These are phyloP conservation scores for Phalacrocorax pelagicus DNA, from an alignment of 2,113 vertebrate species.

Conservation along the genomic window DNA sequence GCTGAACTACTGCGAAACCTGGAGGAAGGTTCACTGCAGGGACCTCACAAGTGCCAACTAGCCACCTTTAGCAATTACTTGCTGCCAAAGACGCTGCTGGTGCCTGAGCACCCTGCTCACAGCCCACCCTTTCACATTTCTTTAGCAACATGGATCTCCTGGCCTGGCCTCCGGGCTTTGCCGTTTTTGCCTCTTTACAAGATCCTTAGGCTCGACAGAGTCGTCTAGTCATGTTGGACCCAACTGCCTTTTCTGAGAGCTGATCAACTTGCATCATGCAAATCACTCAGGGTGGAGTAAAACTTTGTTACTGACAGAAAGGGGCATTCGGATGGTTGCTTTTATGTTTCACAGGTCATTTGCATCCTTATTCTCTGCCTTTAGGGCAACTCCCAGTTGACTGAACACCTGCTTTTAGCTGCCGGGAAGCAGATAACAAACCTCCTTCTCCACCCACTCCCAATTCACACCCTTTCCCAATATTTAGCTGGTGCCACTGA, in stretches of 20 bases:
- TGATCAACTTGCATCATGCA: constrained; percentile 19
- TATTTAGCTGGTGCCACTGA: neutral
- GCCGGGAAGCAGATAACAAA: constrained; percentile 1
- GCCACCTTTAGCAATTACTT: neutral
- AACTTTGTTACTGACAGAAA: constrained; percentile 5
- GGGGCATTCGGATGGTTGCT: constrained; percentile 21
- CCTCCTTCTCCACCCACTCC: neutral
- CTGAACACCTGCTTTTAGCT: constrained; percentile 49
- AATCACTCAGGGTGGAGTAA: constrained; percentile 28
- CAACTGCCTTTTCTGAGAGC: neutral
- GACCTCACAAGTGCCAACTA: neutral
- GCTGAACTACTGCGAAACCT: neutral
- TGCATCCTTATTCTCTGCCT: constrained; percentile 61
- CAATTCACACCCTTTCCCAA: neutral
- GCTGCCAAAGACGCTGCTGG: neutral
- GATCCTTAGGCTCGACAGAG: neutral
- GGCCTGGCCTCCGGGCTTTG: neutral
- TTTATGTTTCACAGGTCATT: constrained; percentile 45
- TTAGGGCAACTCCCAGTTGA: constrained; percentile 26
- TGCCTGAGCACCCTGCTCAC: neutral
- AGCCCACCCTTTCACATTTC: neutral
- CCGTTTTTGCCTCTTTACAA: neutral
- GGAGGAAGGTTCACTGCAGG: neutral
- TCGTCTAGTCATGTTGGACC: neutral
- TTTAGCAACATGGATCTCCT: neutral